Percentiles rank a stretch among this genome's conserved stretches.
Evolutionary conservation across 2,113 vertebrate genomes (phyloP).

Genomic region (Elaphurus davidianus): DNA sequence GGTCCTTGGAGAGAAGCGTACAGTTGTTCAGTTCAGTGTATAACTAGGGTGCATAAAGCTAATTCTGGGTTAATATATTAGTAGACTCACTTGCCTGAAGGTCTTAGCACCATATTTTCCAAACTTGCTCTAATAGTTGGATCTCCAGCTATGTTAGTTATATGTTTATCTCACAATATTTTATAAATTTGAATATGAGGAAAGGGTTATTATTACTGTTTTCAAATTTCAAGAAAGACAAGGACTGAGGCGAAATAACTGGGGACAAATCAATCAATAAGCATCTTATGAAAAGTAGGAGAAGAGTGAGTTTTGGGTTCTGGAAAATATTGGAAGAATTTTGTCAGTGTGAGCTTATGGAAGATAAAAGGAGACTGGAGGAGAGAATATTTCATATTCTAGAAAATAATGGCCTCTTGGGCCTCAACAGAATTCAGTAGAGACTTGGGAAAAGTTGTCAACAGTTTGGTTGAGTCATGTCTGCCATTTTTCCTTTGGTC

Average conservation of each 20-base stretch:
- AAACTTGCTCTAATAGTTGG: background rate
- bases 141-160: too few species aligned
- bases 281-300: background rate
- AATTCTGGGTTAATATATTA: background rate
- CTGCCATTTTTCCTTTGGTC: background rate
- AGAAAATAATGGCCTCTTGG: background rate
- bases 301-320: background rate
- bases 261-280: background rate
- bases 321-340: background rate
- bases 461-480: background rate
- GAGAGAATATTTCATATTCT: background rate
- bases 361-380: background rate
- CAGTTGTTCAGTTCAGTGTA: background rate
- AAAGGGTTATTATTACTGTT: background rate
- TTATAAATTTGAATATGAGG: background rate
- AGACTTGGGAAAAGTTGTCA: background rate
- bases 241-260: background rate
- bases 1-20: background rate
- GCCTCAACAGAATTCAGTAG: background rate
- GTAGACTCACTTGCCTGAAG: background rate
- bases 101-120: background rate
- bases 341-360: background rate
- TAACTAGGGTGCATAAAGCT: background rate
- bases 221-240: background rate
- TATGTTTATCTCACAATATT: background rate